Evolutionary conservation across 1,140 invertebrate genomes (phyloP).

Genomic region (Ips nitidus): DNA sequence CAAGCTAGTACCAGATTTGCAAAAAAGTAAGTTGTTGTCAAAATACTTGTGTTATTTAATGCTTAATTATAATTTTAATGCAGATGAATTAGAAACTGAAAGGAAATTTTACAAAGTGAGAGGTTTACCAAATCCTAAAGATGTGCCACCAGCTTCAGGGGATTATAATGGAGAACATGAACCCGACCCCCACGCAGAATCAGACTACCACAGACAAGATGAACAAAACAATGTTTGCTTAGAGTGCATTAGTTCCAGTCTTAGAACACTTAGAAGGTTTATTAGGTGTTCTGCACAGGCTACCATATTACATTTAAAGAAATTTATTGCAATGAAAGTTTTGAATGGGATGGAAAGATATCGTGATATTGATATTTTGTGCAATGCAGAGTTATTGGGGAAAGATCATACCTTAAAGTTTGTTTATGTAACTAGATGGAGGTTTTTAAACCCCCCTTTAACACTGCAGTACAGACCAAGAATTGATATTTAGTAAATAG

Average conservation of each 20-base stretch:
- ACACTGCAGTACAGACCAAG: constrained; percentile 78
- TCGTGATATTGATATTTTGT: constrained; percentile 97
- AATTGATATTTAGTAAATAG: constrained; percentile 44
- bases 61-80: constrained; percentile 37
- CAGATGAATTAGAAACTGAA: constrained; percentile 86
- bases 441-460: constrained; percentile 88
- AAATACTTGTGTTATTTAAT: not conserved
- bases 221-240: constrained; percentile 93
- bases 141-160: constrained; percentile 68
- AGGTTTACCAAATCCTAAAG: constrained; percentile 86
- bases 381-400: constrained; percentile 96
- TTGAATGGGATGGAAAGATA: constrained; percentile 89
- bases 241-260: constrained; percentile 81
- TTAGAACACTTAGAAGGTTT: constrained; percentile 86
- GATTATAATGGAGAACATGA: constrained; percentile 63
- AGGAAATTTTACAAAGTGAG: constrained; percentile 82
- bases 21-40: constrained; percentile 69
- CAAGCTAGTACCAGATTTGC: constrained; percentile 90
- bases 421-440: constrained; percentile 96
- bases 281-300: constrained; percentile 94
- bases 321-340: constrained; percentile 96
- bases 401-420: constrained; percentile 99
- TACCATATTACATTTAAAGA: constrained; percentile 95
- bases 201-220: constrained; percentile 91
- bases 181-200: constrained; percentile 73